Evolutionary conservation across 1,140 invertebrate species (phyloP).

Genomic region (Brachionus angularis): DNA sequence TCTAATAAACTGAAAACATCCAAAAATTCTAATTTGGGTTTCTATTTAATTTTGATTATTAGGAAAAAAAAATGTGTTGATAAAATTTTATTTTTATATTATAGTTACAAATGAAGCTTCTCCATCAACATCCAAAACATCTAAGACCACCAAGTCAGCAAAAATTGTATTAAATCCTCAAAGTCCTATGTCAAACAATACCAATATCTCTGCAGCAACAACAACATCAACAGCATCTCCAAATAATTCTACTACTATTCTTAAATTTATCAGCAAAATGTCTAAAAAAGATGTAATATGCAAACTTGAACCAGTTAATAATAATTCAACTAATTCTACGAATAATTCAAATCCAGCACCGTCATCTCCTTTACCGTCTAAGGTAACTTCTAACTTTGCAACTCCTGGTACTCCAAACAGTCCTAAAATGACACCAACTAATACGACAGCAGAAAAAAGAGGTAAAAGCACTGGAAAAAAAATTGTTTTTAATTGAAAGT

Average conservation of each 20-base stretch:
- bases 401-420: constrained; percentile 13
- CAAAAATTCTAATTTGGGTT: too few species aligned
- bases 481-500: background rate
- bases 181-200: too few species aligned
- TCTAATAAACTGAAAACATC: too few species aligned
- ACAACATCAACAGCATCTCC: background rate
- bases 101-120: background rate
- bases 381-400: background rate
- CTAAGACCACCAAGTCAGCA: background rate
- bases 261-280: constrained; percentile 43
- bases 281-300: constrained; percentile 31
- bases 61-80: too few species aligned
- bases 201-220: background rate
- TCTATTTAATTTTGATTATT: too few species aligned
- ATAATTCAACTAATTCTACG: background rate
- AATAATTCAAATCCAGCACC: background rate
- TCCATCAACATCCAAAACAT: background rate
- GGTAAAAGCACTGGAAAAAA: background rate
- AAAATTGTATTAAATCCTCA: background rate
- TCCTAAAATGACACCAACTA: constrained; percentile 14
- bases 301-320: background rate
- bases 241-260: constrained; percentile 18
- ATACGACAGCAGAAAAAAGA: constrained; percentile 14
- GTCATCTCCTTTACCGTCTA: background rate
- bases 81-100: too few species aligned